Percentiles rank a stretch among this genome's conserved stretches.
Evolutionary conservation across 2,113 vertebrate genomes (phyloP).

Genomic region (Nothoprocta perdicaria): DNA sequence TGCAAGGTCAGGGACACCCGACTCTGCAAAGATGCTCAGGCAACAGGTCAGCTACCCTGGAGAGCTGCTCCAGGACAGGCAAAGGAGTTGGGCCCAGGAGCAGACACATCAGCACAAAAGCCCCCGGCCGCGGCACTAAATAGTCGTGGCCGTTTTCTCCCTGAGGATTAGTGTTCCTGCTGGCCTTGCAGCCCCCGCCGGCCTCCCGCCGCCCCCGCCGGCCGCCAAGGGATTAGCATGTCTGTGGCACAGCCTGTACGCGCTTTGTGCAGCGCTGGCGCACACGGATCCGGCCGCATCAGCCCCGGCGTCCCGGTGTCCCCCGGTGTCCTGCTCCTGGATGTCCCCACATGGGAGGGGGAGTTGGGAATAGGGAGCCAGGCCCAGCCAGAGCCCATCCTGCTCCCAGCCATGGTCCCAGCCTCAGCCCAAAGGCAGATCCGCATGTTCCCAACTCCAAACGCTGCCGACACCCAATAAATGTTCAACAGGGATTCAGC

Average conservation of each 20-base stretch:
- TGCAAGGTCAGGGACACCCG: too few species aligned
- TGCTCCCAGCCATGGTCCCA: background rate
- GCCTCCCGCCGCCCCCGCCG: constrained; percentile 71
- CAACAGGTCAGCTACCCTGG: too few species aligned
- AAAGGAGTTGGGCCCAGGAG: background rate
- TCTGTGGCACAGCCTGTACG: constrained; percentile 78
- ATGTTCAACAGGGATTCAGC: background rate
- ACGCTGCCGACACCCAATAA: constrained; percentile 32
- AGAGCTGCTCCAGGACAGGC: background rate
- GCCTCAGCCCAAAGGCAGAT: background rate
- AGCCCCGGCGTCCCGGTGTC: constrained; percentile 26
- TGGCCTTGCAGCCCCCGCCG: constrained; percentile 76
- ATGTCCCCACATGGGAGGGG: too few species aligned
- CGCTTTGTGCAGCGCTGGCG: constrained; percentile 65
- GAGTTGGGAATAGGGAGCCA: background rate
- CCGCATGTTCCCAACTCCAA: background rate
- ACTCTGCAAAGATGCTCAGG: too few species aligned
- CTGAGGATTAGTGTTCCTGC: constrained; percentile 77
- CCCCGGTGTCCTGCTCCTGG: too few species aligned
- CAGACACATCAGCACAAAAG: constrained; percentile 42
- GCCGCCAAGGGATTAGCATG: constrained; percentile 77
- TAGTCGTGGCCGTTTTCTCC: constrained; percentile 72
- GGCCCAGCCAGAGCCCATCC: rapidly evolving
- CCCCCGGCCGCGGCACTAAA: constrained; percentile 55
- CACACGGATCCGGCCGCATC: constrained; percentile 68